Evolutionary conservation across 2,888 invertebrate species (phyloP).

Genomic region (Taenaris catops): DNA sequence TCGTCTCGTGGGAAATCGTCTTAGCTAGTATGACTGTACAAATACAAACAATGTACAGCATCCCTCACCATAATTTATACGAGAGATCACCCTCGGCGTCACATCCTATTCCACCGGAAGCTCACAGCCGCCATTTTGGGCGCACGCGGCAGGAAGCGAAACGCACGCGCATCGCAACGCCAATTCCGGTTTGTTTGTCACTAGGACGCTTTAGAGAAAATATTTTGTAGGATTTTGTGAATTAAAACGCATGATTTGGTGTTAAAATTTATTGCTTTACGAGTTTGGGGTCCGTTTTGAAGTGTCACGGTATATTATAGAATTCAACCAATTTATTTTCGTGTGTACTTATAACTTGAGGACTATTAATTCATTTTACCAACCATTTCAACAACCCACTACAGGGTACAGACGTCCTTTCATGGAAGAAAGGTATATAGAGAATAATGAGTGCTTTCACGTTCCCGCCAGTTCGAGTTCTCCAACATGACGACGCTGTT

Average conservation of each 20-base stretch:
- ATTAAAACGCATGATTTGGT: conserved; percentile 27
- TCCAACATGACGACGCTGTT: too few relatives aligned
- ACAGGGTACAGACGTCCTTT: too few relatives aligned
- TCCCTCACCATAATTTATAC: conserved; percentile 67
- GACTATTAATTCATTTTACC: too few relatives aligned
- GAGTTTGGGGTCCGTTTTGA: conserved; percentile 11
- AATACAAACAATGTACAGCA: conserved; percentile 53
- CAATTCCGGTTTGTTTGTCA: conserved; percentile 59
- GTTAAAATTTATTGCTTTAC: conserved; percentile 30
- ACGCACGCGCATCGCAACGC: conserved; percentile 69
- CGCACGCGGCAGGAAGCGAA: conserved; percentile 72
- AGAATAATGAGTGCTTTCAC: too few relatives aligned
- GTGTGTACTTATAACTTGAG: too few relatives aligned
- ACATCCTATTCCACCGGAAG: conserved; percentile 58
- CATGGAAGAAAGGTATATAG: too few relatives aligned
- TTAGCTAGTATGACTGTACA: conserved; percentile 48
- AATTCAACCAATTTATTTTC: too few relatives aligned
- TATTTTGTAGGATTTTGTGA: conserved; percentile 48
- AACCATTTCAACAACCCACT: too few relatives aligned
- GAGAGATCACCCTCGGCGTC: conserved; percentile 50
- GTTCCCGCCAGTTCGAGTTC: too few relatives aligned
- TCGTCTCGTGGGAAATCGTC: conserved; percentile 25
- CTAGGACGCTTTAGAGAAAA: conserved; percentile 58
- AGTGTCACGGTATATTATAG: conserved; percentile 2
- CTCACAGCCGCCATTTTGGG: conserved; percentile 72